A percentile compares a stretch with the other conserved stretches of the same genome.
phyloP scores from a whole-genome alignment of 2,888 invertebrate genomes.

The Dynastes grantii region DNA sequence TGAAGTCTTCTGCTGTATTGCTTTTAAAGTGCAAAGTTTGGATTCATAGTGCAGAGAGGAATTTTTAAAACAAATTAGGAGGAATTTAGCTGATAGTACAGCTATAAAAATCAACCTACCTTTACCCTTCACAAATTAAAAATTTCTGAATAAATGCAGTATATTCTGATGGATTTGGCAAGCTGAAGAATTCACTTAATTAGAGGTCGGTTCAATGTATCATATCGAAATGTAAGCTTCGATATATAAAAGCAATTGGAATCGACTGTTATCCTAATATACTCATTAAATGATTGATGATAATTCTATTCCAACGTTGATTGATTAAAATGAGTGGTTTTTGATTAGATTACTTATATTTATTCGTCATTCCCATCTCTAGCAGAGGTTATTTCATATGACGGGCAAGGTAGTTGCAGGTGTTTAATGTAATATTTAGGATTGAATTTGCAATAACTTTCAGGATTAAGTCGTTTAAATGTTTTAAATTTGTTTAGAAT shows the following conservation, averaged over 20 bases:
- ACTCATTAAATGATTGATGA: neutral
- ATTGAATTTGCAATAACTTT: neutral
- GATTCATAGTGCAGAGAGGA: constrained; percentile 5
- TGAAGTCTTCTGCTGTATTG: too few species aligned
- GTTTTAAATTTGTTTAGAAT: neutral
- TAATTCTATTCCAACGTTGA: too few species aligned
- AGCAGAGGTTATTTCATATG: neutral
- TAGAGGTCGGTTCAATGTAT: too few species aligned
- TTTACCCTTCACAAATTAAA: neutral
- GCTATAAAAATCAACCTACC: neutral
- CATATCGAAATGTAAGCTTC: too few species aligned
- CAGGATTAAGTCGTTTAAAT: neutral
- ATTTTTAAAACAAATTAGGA: neutral
- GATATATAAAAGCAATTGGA: neutral
- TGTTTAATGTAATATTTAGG: neutral
- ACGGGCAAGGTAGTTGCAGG: neutral
- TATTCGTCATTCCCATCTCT: neutral
- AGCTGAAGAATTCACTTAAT: too few species aligned
- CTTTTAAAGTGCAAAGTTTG: constrained; percentile 14
- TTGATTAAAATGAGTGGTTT: too few species aligned
- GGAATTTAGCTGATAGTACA: neutral
- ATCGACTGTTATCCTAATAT: neutral
- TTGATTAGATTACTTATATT: too few species aligned
- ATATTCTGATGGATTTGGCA: neutral
- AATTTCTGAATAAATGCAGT: neutral